Evolutionary conservation across 2,113 vertebrate species (phyloP).

Genomic region (Elgaria multicarinata): DNA sequence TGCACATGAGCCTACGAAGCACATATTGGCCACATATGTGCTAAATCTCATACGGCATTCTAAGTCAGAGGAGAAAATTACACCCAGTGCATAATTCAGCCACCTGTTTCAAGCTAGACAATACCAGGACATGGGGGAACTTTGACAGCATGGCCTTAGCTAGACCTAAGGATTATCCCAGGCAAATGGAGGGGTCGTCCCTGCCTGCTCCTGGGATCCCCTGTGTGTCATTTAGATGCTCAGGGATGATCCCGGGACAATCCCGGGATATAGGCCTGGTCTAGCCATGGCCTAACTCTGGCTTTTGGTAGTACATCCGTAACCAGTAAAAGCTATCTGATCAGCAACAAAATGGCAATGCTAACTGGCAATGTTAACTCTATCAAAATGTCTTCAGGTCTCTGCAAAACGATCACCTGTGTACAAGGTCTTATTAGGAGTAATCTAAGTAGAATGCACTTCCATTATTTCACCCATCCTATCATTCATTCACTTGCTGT

Average conservation of each 20-base stretch:
- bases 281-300: too few relatives aligned
- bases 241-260: too few relatives aligned
- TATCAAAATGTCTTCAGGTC: not conserved
- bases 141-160: not conserved
- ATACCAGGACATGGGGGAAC: not conserved
- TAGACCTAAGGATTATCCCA: too few relatives aligned
- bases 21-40: too few relatives aligned
- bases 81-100: not conserved
- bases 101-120: too few relatives aligned
- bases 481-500: not conserved
- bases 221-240: too few relatives aligned
- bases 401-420: not conserved
- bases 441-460: conserved; percentile 15
- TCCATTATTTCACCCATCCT: not conserved
- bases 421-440: not conserved
- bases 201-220: too few relatives aligned
- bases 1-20: not conserved
- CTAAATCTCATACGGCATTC: not conserved
- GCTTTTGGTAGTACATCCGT: not conserved
- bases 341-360: not conserved
- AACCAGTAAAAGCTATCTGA: not conserved
- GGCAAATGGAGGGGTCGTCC: too few relatives aligned
- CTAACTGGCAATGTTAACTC: not conserved
- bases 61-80: not conserved
- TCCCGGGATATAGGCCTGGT: too few relatives aligned